Base-by-base conservation (phyloP, 2,888 invertebrate genomes). In the Heliconius erato region DNA sequence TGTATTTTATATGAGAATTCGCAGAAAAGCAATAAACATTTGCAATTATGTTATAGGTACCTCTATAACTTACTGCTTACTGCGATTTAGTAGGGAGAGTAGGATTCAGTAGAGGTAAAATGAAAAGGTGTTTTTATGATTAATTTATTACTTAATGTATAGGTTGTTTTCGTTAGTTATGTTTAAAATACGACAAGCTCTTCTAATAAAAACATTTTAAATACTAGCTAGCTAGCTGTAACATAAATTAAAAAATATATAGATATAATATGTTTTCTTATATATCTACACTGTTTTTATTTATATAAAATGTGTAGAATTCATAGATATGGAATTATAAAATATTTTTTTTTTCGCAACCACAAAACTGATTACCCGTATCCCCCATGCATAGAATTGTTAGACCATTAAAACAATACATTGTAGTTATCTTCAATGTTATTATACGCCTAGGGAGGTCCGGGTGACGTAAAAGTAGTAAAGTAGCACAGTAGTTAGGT, bases 331-430 rank as follows among this genome's bases (percentile, higher is more conserved):
- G 32, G 32, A 32, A 32, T 32, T 32, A 5, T 32, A 32, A 32
- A 32, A 32, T 32, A 32, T 32, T 83, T 82, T 82, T 84, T 63
- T 84, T 80, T 84, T 79, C 80, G 81, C 63, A 90, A 93, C 94
- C 94, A 85, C 94, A 94, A 88, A 90, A 89, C 88, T 91, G 91
- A 95, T 94, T 94, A 94, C 94, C 94, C 94, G 89, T 93, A 95
- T 91, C 93, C 94, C 94, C 87, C 93, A 94, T 94, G 89, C 89
- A 91, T 92, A 92, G 91, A 92, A 90, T 80, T 87, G 84, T 85
- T 85, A 84, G 84, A 85, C 85, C 81, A 83, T 85, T 85, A 86
- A 85, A 85, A 74, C 71, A 81, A 81, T 80, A 78, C 83, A 81
- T 85, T 82, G 72, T 83, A 79, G 63, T 68, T 49, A 78, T 82